These are phyloP conservation scores for Drosophila birchii DNA, from an alignment of 2,888 invertebrate genomes.

Conservation along the genomic window DNA sequence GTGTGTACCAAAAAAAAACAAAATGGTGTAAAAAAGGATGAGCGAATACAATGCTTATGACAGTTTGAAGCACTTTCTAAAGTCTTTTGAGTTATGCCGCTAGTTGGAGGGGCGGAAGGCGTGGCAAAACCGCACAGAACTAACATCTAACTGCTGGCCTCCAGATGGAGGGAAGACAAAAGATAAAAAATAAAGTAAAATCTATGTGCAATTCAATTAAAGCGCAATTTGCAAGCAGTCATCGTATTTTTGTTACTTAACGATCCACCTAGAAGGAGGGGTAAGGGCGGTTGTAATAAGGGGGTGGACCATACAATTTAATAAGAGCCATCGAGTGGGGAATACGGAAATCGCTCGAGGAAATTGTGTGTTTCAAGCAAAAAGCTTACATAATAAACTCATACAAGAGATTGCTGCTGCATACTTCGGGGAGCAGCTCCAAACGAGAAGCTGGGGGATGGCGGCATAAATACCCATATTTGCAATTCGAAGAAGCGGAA, in stretches of 20 bases:
- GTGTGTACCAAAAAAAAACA: conserved; percentile 13
- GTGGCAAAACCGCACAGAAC: conserved; percentile 45
- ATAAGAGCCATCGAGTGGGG: conserved; percentile 77
- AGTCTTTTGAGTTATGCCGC: conserved; percentile 63
- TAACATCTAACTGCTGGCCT: conserved; percentile 18
- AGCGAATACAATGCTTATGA: conserved; percentile 68
- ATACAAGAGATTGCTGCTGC: conserved; percentile 81
- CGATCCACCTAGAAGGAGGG: conserved; percentile 42
- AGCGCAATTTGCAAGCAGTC: conserved; percentile 73
- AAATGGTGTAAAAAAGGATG: neutral
- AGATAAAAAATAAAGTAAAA: conserved; percentile 39
- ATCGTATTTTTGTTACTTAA: conserved; percentile 72
- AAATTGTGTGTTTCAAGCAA: conserved; percentile 80
- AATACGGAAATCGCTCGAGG: conserved; percentile 80
- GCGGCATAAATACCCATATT: conserved; percentile 65
- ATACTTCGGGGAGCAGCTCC: conserved; percentile 45
- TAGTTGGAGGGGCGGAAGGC: conserved; percentile 36
- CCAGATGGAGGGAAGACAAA: neutral
- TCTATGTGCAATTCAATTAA: conserved; percentile 76
- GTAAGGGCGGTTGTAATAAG: conserved; percentile 13
- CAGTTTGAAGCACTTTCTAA: conserved; percentile 74
- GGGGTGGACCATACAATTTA: conserved; percentile 55
- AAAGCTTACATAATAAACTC: conserved; percentile 79
- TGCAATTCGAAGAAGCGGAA: conserved; percentile 54
- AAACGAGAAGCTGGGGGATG: conserved; percentile 16